Conservation (phyloP, 2,888 invertebrate genomes). For the Monochamus alternatus region DNA sequence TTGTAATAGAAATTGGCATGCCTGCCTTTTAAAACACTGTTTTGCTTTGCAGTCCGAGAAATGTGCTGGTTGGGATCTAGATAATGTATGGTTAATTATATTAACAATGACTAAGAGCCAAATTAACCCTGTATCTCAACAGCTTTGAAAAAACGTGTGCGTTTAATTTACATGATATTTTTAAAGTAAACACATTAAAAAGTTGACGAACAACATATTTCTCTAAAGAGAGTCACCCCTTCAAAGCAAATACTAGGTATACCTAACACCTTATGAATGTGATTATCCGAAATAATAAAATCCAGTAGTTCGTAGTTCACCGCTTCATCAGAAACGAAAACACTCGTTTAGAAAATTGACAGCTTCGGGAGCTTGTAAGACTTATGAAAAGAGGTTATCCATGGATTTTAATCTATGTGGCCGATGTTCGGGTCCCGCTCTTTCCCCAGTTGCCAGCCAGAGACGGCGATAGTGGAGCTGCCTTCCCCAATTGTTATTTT, state of each 20-base stretch:
- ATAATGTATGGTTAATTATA: too few species aligned
- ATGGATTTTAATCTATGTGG: constrained; percentile 24
- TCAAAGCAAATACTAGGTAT: constrained; percentile 31
- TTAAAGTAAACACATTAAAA: constrained; percentile 38
- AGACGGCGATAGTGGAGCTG: constrained; percentile 30
- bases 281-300: constrained; percentile 44
- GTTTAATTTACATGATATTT: constrained; percentile 30
- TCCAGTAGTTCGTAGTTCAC: constrained; percentile 48
- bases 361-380: constrained; percentile 33
- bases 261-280: constrained; percentile 41
- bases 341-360: constrained; percentile 55
- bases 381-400: constrained; percentile 39
- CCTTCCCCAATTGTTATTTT: constrained; percentile 53
- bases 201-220: constrained; percentile 24
- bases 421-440: constrained; percentile 15
- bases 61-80: too few species aligned
- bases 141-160: background rate
- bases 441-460: background rate
- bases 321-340: constrained; percentile 55
- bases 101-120: too few species aligned
- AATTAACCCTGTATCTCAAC: too few species aligned
- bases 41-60: too few species aligned
- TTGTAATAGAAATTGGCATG: too few species aligned
- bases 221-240: constrained; percentile 36
- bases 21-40: too few species aligned